Evolutionary conservation across 2,797 vertebrate genomes (phyloP), one percentile per base, ranked within the genome.

Genomic region (Austrolebias charrua): DNA sequence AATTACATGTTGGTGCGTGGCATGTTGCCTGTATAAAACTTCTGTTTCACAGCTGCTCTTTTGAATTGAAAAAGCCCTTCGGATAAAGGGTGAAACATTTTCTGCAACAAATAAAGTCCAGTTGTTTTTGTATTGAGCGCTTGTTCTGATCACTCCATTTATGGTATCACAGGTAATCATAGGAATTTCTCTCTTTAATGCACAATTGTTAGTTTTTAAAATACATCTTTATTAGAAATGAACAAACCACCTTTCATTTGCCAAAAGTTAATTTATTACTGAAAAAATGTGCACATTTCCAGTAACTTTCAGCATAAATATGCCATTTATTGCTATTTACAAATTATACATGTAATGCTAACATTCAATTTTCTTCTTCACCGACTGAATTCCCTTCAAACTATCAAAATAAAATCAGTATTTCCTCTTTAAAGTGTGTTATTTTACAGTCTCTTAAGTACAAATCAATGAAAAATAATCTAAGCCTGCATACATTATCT

Each of bases 241-340:
- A 71, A 15, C 46, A 44, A 57, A 12, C 7, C n/a, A 24, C 2
- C 18, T 24, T 31, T 44, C 28, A 58, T 78, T 85, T 76, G 54
- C 80, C 80, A 76, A 89, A 86, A 85, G 85, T 90, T 87, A 89
- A 79, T 91, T 93, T 93, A 90, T 93, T 93, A 88, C 85, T 80
- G 75, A 78, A 76, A 24, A 76, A 80, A 71, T 29, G 53, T 83
- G 57, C 85, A 65, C 77, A 82, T 87, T 89, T 53, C 73, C 63
- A 69, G 69, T 83, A 78, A 42, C 84, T 60, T 86, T 71, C 67
- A 90, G 87, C 87, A 91, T 90, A 90, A 90, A 88, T 87, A 90
- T 89, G 83, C 84, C 71, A 72, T 83, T 82, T 87, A 78, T 74
- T 71, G 86, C 81, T 91, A 91, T 92, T 81, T 92, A 92, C 89